Percentiles rank a stretch among this genome's conserved stretches.
phyloP scores from a whole-genome alignment of 2,113 vertebrate species.

The Dendropsophus ebraccatus region DNA sequence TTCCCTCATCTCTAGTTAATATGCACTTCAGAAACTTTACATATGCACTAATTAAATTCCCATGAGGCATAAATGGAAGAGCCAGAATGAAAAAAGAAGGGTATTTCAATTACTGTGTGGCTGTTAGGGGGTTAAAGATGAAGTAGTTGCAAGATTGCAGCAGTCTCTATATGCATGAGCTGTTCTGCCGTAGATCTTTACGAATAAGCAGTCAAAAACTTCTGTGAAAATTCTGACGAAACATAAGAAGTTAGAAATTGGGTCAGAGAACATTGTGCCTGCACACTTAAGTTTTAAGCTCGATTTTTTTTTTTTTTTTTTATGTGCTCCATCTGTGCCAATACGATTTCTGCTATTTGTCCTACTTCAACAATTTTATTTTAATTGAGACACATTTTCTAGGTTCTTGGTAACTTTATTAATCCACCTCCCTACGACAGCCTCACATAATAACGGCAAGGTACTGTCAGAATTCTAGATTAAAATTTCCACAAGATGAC shows the following conservation, averaged over 20 bases:
- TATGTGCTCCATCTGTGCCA: constrained; percentile 26
- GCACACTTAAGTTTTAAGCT: background rate
- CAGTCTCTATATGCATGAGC: constrained; percentile 14
- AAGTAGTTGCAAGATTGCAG: background rate
- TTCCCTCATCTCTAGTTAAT: no score
- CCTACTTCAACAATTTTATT: constrained; percentile 8
- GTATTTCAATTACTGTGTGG: no score
- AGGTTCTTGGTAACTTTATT: background rate
- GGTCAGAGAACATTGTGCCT: constrained; percentile 31
- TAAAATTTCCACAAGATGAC: background rate
- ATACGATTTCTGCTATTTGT: constrained; percentile 20
- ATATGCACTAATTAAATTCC: no score
- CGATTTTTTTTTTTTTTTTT: constrained; percentile 10
- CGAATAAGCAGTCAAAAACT: constrained; percentile 27
- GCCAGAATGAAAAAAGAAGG: no score
- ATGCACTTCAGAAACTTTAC: no score
- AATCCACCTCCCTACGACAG: background rate
- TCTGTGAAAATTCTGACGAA: constrained; percentile 11
- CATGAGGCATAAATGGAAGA: no score
- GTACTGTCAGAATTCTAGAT: background rate
- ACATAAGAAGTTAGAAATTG: constrained; percentile 9
- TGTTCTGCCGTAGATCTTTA: constrained; percentile 20
- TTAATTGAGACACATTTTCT: constrained; percentile 3
- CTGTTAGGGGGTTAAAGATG: background rate
- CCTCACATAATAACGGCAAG: background rate